Evolutionary conservation across 2,797 vertebrate genomes (phyloP), one percentile per base, ranked within the genome.

Genomic region (Gymnocypris eckloni): DNA sequence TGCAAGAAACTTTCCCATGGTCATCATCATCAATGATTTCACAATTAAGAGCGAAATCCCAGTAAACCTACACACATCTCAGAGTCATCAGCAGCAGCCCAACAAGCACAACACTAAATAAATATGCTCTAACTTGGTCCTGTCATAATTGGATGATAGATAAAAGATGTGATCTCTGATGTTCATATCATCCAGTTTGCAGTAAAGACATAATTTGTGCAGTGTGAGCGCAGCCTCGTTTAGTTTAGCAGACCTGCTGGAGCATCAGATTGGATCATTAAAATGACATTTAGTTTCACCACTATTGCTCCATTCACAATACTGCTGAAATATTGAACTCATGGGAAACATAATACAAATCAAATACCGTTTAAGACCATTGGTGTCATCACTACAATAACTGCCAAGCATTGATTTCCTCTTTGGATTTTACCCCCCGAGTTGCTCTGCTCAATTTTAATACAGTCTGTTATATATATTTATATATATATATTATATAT

Each of bases 301-400:
- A 39, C 41, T 54, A 15, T 76, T 41, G 56, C 73, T 43, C 48
- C 79, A 50, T 75, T 75, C 73, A 82, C 39, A 85, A 16, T 66
- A 28, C 64, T 69, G 64, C 43, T 81, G 73, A 88, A 73, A 84
- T 66, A 83, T 78, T 56, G 73, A 52, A 43, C 82, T 81, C 69
- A 61, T 37, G 66, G 85, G 67, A 71, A 45, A 50, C 61, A 54
- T 88, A 41, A 67, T n/a, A 54, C 39, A 80, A 75, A 12, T 28
- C n/a, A 64, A 45, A 79, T 66, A 43, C 22, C 16, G 6, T 72
- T 76, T 50, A 56, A 72, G 70, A 76, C 45, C 52, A 50, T 15
- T 64, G 69, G 71, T 67, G 84, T 83, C 82, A 89, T 86, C 48
- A 33, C 37, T 56, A 72, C 41, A 80, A 41, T 77, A 61, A 25